Conservation (phyloP, 2,113 vertebrate species). For the Ochotona princeps region DNA sequence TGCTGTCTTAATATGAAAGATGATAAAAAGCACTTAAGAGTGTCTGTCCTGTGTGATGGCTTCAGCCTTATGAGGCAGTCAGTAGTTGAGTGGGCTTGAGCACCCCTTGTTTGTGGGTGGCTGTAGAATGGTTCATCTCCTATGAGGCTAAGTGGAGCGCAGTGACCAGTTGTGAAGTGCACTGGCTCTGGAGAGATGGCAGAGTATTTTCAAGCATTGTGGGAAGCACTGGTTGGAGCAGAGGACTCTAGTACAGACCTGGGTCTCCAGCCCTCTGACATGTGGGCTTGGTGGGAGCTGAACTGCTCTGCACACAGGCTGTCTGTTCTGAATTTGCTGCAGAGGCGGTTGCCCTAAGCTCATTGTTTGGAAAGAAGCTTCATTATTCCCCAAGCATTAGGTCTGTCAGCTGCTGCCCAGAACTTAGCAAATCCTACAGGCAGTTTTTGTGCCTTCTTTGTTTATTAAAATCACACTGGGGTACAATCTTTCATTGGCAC, state of each 20-base stretch:
- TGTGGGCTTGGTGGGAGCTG: neutral
- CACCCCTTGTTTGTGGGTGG: neutral
- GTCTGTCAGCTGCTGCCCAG: neutral
- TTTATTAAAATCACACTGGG: neutral
- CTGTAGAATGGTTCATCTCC: conserved; percentile 32
- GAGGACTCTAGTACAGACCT: neutral
- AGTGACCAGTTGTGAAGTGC: neutral
- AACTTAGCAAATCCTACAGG: neutral
- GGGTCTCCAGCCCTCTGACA: too few relatives aligned
- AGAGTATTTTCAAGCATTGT: conserved; percentile 1
- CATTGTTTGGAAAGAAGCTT: conserved; percentile 26
- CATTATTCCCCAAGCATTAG: neutral
- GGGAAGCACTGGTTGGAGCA: neutral
- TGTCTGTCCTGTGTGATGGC: neutral
- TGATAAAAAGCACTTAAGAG: neutral
- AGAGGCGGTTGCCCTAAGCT: neutral
- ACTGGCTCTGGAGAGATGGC: neutral
- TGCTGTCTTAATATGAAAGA: neutral
- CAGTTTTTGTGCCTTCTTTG: neutral
- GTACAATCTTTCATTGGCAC: neutral
- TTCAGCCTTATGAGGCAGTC: neutral
- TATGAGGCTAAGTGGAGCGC: neutral
- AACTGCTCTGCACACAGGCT: neutral
- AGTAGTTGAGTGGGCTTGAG: neutral
- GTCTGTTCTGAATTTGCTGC: neutral